Base-by-base conservation (phyloP, 2,113 vertebrate genomes). In the Channa maculata region DNA sequence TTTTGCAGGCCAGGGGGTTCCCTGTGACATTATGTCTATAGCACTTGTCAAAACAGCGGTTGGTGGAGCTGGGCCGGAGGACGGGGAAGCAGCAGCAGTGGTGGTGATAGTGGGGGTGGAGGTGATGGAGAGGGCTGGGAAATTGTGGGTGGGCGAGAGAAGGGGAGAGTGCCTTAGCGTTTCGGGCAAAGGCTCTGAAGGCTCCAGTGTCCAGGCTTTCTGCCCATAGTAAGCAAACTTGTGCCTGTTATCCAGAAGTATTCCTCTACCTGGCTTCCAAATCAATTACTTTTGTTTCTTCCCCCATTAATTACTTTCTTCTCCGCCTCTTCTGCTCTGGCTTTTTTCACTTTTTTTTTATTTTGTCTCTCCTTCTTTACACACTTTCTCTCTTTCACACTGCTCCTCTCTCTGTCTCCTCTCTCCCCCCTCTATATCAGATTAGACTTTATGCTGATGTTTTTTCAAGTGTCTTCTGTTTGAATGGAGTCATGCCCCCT, bases 41-140 rank as follows among this genome's bases (percentile, higher is more conserved):
- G 91, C 90, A 90, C 88, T 90, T 94, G 91, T 94, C 91, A 93
- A 92, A 93, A 93, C 84, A 92, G 77, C 5, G 70, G 82, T 71
- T 72, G 67, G 77, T 75, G 84, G 65, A 89, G 67, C 74, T 57
- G 86, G 86, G 64, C 77, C 52, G 54, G 68, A 36, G 76, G 66
- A 77, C 75, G 76, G 65, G 49, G 77, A 43, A 52, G 77, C 6
- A 3, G 80, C 24, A 65, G 45, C 38, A 62, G 55, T 4, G 49
- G 65, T 8, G 67, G 84, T 44, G 75, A 53, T 45, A 66, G 24
- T 5, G 52, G 54, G 44, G 55, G 65, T 51, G 46, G 2, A 63
- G 61, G 67, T 46, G 64, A 24, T 15, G 45, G 69, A 51, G 59
- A 37, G 53, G 77, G 69, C 68, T 62, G 54, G 77, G 44, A 77